Base-by-base conservation (phyloP, 1,140 invertebrate genomes). In the Drosophila burlai region DNA sequence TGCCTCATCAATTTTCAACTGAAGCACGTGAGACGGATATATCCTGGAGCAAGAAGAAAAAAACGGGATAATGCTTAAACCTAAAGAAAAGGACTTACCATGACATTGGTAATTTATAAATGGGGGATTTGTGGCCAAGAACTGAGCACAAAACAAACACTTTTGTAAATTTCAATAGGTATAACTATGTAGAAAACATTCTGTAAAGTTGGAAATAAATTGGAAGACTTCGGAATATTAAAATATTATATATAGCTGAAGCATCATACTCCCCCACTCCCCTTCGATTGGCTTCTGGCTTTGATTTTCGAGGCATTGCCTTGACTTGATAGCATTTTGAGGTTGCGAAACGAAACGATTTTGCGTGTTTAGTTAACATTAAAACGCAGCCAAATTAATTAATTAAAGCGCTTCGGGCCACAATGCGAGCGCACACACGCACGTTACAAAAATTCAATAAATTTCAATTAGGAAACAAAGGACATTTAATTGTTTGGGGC, bases 341-440 rank as follows among this genome's bases (percentile, higher is more conserved):
- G 43, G 34, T 54, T 64, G 66, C 49, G 38, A 47, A 71, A 50
- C 49, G 43, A 42, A 75, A 47, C 78, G 74, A 31, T 55, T 49
- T 89, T 68, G 84, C 84, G 84, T 87, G 84, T 55, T 72, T 65
- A 49, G 58, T 50, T 62, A 64, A 74, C 84, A 87, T 87, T 81
- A 89, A 81, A 87, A 83, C 65, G 77, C 85, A 66, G 64, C 55
- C 81, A 87, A 87, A 87, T 87, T 87, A 87, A 87, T 87, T 87
- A 87, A 89, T 89, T 87, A 81, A 87, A 87, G 66, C 77, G 77
- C 73, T 81, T 79, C 55, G 73, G 76, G 80, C 85, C 40, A 61
- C 76, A 43, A 40, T 34, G 11, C n/a, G 8, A n/a, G 45, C 11
- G 13, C 16, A 54, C 36, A 69, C 38, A 52, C 66, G 61, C 16